phyloP scores from a whole-genome alignment of 2,888 invertebrate genomes.

The Argynnis bischoffii region DNA sequence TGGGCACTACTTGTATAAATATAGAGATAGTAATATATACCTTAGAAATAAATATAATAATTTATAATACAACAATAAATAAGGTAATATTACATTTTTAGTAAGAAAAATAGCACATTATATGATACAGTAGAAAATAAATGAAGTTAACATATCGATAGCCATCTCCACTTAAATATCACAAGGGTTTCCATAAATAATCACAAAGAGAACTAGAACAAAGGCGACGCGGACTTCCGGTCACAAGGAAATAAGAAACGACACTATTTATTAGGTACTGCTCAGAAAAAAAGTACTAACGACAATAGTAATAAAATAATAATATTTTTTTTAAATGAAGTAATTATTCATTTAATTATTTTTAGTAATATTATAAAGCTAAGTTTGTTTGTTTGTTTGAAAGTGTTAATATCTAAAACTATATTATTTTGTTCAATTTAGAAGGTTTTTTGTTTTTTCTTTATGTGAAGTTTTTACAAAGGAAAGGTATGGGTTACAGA shows the following conservation, averaged over 20 bases:
- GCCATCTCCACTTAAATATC: conserved; percentile 21
- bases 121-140: not conserved
- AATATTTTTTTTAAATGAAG: not conserved
- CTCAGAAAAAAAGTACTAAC: not conserved
- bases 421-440: too few species aligned
- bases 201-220: conserved; percentile 62
- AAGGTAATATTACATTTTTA: not conserved
- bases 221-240: conserved; percentile 53
- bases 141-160: conserved; percentile 26
- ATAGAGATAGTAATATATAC: too few species aligned
- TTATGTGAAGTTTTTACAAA: too few species aligned
- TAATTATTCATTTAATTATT: not conserved
- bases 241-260: conserved; percentile 3
- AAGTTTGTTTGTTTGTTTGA: too few species aligned
- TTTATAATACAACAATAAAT: too few species aligned
- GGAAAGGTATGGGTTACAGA: too few species aligned
- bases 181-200: conserved; percentile 52
- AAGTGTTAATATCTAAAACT: too few species aligned
- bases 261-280: not conserved
- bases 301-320: not conserved
- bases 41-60: too few species aligned
- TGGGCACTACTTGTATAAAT: too few species aligned
- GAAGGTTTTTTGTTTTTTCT: too few species aligned
- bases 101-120: not conserved
- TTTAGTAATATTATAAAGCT: too few species aligned